phyloP scores from a whole-genome alignment of 1,140 invertebrate genomes.

The Procambarus virginalis region DNA sequence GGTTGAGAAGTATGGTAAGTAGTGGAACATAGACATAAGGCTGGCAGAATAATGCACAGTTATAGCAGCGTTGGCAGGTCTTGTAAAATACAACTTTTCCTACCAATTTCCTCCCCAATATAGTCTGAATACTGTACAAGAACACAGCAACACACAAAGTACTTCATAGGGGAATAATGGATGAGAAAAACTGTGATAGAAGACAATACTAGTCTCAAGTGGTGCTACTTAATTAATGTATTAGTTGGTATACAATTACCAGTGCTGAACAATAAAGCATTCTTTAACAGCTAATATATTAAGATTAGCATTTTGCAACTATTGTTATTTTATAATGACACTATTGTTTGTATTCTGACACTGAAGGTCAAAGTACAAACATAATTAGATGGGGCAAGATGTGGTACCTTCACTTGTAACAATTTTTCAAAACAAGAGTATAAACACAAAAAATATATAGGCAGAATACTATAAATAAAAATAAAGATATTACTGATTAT shows the following conservation, averaged over 20 bases:
- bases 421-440: background rate
- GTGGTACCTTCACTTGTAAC: background rate
- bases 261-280: background rate
- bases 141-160: background rate
- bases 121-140: slow-evolving; percentile 7
- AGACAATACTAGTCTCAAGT: background rate
- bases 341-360: background rate
- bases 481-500: too few species aligned
- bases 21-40: background rate
- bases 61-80: background rate
- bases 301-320: background rate
- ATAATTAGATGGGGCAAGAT: background rate
- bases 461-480: background rate
- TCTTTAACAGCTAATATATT: background rate
- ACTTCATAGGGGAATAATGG: background rate
- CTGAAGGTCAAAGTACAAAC: background rate
- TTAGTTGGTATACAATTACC: background rate
- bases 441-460: background rate
- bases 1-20: background rate
- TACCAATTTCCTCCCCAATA: background rate
- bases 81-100: background rate
- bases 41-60: background rate
- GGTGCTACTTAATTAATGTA: background rate
- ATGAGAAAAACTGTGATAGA: background rate
- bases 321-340: background rate